Conservation (phyloP, 1,140 invertebrate genomes). For the Akabosia matsudoensis region DNA sequence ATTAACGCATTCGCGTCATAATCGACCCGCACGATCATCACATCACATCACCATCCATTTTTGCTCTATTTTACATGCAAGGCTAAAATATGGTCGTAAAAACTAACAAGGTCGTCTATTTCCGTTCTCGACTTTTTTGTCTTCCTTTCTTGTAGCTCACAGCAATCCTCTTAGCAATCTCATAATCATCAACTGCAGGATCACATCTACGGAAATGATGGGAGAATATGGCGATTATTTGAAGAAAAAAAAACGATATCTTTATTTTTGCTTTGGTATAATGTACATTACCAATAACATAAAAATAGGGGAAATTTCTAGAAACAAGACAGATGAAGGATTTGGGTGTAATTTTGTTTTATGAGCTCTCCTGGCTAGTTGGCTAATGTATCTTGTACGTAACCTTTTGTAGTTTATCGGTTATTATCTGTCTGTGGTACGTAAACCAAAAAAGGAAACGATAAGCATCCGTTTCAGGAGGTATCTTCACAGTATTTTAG, state of each 20-base stretch:
- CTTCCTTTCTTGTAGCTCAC: not conserved
- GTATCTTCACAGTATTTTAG: no score
- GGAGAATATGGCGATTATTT: not conserved
- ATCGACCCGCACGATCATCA: no score
- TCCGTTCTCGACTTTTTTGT: not conserved
- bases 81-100: not conserved
- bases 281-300: no score
- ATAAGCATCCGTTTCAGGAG: not conserved
- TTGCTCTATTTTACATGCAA: not conserved
- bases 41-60: no score
- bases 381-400: not conserved
- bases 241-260: not conserved
- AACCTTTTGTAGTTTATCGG: no score
- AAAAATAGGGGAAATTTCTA: not conserved
- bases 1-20: no score
- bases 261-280: no score
- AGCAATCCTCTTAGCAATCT: not conserved
- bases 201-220: not conserved
- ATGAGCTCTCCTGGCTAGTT: not conserved
- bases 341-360: not conserved
- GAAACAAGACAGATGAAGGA: not conserved
- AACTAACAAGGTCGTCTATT: not conserved
- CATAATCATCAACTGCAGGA: not conserved
- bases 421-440: not conserved
- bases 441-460: not conserved